Evolutionary conservation across 2,888 invertebrate genomes (phyloP), one percentile per base, ranked within the genome.

Genomic region (Orchesella flavescens): DNA sequence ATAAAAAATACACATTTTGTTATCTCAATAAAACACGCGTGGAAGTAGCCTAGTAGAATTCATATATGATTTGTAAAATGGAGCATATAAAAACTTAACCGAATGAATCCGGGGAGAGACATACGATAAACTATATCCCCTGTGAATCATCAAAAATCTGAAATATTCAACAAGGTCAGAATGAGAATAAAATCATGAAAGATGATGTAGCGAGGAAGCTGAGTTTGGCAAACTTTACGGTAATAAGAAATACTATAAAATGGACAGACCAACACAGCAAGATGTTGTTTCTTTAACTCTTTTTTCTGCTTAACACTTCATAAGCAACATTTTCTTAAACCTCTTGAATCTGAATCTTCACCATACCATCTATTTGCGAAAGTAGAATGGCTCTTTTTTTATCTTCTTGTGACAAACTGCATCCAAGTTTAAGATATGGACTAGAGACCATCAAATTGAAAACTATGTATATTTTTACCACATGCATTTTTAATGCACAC

Each of bases 61-160:
- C 17, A 17, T 34, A 17, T 34, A 77, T 77, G 76, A 77, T 77
- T 77, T 77, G 76, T 77, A 24, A 61, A 34, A 34, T 9, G 61
- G 13, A 61, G 23, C 61, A 61, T 57, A 61, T 57, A 73, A 73
- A 44, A 23, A 21, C 44, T 73, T 59, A 13, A 59, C 57, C 73
- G 73, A 19, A 73, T 43, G 73, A 43, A 73, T 53, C 57, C 53
- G 59, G 63, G 17, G 12, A 17, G 59, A 59, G 23, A n/a, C 19
- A 17, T n/a, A 21, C 12, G 23, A 59, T 21, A 63, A 44, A 43
- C 5, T 7, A 77, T 43, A 23, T 68, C 76, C 76, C 76, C 44
- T 23, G 76, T 46, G 76, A 59, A 77, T 59, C 76, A 57, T 77
- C 46, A 68, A 77, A 77, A 68, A 77, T 77, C 76, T 68, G 68